These are phyloP conservation scores for Lepidurus arcticus DNA, from an alignment of 1,140 invertebrate genomes.

Conservation along the genomic window DNA sequence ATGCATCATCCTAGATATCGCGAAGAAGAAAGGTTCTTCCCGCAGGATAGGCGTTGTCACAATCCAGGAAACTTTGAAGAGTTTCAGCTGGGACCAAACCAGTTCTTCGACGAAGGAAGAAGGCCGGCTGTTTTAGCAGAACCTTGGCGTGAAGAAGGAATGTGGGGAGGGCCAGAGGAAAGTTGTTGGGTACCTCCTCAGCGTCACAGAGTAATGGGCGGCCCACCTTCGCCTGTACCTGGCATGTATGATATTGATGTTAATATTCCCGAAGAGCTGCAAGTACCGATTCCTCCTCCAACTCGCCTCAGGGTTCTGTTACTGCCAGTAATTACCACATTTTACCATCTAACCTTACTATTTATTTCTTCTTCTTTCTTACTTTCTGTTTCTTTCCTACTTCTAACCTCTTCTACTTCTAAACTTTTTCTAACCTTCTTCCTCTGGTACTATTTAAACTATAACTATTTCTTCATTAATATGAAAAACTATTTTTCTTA, in stretches of 20 bases:
- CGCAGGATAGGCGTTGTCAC: background rate
- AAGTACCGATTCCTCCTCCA: background rate
- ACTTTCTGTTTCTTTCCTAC: too few species aligned
- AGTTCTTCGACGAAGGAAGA: background rate
- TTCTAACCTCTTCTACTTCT: too few species aligned
- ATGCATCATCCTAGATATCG: background rate
- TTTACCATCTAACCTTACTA: background rate
- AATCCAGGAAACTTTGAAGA: background rate
- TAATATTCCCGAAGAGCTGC: background rate
- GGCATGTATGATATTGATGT: background rate
- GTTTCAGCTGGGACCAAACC: background rate
- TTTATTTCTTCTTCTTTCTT: too few species aligned
- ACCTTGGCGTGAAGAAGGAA: background rate
- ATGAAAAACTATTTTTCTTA: too few species aligned
- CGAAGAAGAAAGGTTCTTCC: background rate
- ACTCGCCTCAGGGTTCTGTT: background rate
- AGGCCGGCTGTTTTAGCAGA: background rate
- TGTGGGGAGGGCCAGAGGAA: background rate
- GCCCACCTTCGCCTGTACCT: background rate
- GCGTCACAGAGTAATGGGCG: background rate
- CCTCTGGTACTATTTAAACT: too few species aligned
- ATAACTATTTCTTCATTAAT: too few species aligned
- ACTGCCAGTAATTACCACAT: background rate
- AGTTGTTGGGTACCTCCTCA: background rate
- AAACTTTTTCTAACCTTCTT: too few species aligned